Conservation (phyloP, 2,113 vertebrate genomes). For the Pteronura brasiliensis region DNA sequence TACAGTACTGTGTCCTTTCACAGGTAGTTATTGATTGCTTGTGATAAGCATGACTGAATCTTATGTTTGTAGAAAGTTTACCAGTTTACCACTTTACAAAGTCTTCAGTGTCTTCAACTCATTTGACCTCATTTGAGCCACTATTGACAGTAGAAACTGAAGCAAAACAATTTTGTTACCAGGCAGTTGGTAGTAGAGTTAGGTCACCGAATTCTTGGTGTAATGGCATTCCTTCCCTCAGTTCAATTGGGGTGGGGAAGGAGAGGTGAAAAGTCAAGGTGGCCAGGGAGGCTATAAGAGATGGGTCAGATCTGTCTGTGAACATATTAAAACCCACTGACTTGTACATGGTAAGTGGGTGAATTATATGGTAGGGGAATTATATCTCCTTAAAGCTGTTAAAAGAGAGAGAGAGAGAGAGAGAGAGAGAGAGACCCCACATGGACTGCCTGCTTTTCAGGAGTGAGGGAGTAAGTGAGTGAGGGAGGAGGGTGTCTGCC, state of each 20-base stretch:
- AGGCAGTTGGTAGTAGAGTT: background rate
- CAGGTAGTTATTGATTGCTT: background rate
- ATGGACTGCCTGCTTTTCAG: background rate
- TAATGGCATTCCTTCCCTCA: background rate
- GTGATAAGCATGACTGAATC: background rate
- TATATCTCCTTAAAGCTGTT: background rate
- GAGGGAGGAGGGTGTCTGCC: background rate
- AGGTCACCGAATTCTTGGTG: background rate
- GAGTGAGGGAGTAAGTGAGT: background rate
- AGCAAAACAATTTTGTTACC: background rate
- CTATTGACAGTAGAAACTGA: background rate
- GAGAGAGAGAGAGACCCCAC: background rate
- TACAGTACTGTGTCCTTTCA: background rate
- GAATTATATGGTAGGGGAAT: background rate
- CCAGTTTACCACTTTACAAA: background rate
- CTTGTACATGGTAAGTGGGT: background rate
- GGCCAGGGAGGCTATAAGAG: background rate
- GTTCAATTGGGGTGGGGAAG: background rate
- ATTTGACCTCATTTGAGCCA: background rate
- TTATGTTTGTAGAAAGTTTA: background rate
- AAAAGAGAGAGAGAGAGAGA: background rate
- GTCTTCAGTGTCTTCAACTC: background rate
- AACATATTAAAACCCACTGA: background rate
- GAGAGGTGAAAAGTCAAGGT: background rate
- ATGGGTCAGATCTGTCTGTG: background rate